These are phyloP conservation scores for Camponotus vicinus DNA, from an alignment of 1,140 invertebrate genomes.

Conservation along the genomic window DNA sequence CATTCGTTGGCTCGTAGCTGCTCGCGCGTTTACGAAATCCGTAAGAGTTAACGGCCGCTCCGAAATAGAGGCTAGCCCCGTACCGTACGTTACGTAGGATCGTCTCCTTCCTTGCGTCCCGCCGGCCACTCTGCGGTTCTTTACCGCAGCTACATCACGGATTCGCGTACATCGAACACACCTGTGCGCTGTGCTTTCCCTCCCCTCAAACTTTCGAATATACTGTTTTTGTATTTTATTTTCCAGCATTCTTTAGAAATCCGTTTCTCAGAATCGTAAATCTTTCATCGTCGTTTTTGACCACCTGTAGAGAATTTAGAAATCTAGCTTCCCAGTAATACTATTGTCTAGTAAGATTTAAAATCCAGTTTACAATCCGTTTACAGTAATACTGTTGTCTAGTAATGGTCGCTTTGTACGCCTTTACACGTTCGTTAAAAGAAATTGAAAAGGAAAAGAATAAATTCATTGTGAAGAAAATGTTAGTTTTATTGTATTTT, in stretches of 20 bases:
- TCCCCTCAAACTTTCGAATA: neutral
- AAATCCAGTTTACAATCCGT: no score
- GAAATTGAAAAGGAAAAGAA: neutral
- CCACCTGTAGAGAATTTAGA: no score
- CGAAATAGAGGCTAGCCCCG: constrained; percentile 31
- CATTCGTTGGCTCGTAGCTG: neutral
- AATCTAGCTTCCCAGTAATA: no score
- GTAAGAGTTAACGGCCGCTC: constrained; percentile 46
- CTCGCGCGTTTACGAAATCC: constrained; percentile 33
- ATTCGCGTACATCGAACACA: neutral
- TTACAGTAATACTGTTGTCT: no score
- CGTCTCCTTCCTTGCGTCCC: constrained; percentile 11
- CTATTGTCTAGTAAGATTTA: no score
- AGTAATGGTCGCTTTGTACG: no score
- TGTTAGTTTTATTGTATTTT: no score
- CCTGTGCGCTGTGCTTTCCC: neutral
- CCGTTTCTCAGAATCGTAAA: no score
- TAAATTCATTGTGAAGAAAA: no score
- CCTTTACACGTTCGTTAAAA: neutral
- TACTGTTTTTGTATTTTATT: no score
- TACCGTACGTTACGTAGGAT: neutral
- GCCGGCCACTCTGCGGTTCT: neutral
- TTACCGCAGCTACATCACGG: neutral
- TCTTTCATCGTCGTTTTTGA: no score
- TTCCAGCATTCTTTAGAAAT: no score